These are phyloP conservation scores for Urechis unicinctus DNA, from an alignment of 2,888 invertebrate species.

Conservation along the genomic window DNA sequence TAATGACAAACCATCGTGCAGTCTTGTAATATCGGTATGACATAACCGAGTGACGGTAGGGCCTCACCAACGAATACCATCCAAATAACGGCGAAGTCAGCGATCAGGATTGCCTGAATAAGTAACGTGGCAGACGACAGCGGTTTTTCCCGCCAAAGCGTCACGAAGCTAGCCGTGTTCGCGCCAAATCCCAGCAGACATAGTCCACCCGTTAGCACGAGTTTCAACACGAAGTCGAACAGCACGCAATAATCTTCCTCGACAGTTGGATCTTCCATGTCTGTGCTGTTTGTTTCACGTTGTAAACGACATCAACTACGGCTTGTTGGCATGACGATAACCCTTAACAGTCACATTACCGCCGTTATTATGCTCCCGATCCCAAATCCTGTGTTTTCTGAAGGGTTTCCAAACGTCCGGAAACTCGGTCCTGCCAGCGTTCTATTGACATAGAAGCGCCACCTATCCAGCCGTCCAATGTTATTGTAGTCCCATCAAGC, in stretches of 20 bases:
- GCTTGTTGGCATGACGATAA: no score
- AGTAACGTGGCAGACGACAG: slow-evolving; percentile 10
- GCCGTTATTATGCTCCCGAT: no score
- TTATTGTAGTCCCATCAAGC: no score
- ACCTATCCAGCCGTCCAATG: no score
- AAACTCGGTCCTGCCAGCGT: no score
- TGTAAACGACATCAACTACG: no score
- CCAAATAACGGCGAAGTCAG: slow-evolving; percentile 16
- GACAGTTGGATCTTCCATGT: neutral
- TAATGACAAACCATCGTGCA: slow-evolving; percentile 10
- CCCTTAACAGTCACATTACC: no score
- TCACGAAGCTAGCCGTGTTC: slow-evolving; percentile 11
- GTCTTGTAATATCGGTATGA: slow-evolving; percentile 7
- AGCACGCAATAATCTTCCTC: slow-evolving; percentile 7
- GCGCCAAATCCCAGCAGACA: slow-evolving; percentile 14
- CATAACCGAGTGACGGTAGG: slow-evolving; percentile 13
- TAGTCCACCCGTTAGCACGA: slow-evolving; percentile 11
- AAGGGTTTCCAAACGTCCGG: no score
- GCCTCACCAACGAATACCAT: slow-evolving; percentile 17
- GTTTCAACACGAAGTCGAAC: slow-evolving; percentile 12
- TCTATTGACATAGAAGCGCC: no score
- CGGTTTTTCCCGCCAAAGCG: slow-evolving; percentile 12
- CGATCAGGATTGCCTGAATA: slow-evolving; percentile 9
- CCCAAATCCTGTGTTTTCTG: no score
- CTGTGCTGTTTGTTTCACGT: neutral